Base-by-base conservation (phyloP, 2,113 vertebrate genomes). In the Chascanopsetta lugubris region DNA sequence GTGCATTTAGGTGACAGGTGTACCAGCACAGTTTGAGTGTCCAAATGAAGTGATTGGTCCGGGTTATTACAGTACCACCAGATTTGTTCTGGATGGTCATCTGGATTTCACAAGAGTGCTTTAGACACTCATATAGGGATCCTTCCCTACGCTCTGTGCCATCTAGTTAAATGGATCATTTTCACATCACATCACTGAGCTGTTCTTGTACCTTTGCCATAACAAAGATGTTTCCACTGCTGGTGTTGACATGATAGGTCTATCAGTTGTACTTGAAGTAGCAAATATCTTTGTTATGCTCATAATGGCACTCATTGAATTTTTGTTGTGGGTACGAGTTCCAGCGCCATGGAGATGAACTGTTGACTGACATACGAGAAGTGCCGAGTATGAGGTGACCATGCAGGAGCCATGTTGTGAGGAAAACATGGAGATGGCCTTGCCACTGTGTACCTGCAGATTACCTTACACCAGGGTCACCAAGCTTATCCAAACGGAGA, bases 241-340 rank as follows among this genome's bases (percentile, higher is more conserved):
- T n/a, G 11, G 11, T 30, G 12, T 6, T 53, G 18, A 20, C 48
- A n/a, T 20, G 2, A 20, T 51, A 46, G 45, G 45, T 21, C 20
- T 11, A 5, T 20, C 48, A 46, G 29, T 40, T 54, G 20, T 5
- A 53, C 26, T 30, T 2, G 25, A 29, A 18, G 49, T 53, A 53
- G n/a, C 17, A 30, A 29, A 61, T 11, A 13, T 34, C 5, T 30
- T 22, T 45, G 9, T 47, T 24, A 13, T 20, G 10, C 46, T 40
- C 29, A 21, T 15, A 9, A 47, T 53, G n/a, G 13, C 38, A 30
- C 18, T 63, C 30, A 47, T 68, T 68, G 49, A 61, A 45, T 57
- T 56, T 75, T 53, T 69, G 46, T 64, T 69, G 38, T 69, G 38
- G 47, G 63, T 60, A 50, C 34, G 43, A 18, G 32, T 50, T 51